These are phyloP conservation scores for Typhlomys cinereus DNA, from an alignment of 2,113 vertebrate species.

Conservation along the genomic window DNA sequence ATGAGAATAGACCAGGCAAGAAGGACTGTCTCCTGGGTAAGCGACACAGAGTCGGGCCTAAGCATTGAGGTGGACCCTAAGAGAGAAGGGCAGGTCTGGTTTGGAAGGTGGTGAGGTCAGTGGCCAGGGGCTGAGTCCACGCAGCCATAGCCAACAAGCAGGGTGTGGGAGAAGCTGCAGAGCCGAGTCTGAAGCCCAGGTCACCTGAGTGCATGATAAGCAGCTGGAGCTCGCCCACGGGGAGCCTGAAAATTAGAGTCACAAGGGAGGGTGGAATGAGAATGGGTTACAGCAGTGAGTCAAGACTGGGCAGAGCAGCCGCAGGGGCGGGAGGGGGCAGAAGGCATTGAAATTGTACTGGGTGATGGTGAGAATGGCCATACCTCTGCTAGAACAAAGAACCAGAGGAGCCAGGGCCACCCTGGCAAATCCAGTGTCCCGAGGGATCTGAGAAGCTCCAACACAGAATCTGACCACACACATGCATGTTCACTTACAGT, in stretches of 20 bases:
- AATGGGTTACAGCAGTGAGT: neutral
- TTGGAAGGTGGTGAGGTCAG: neutral
- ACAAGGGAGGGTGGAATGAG: neutral
- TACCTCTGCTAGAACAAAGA: neutral
- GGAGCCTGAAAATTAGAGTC: neutral
- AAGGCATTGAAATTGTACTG: neutral
- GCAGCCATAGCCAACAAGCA: neutral
- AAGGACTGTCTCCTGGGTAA: neutral
- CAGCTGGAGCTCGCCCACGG: neutral
- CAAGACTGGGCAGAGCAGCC: neutral
- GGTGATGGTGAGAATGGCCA: neutral
- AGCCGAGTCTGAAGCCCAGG: neutral
- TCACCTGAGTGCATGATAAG: neutral
- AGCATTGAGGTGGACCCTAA: neutral
- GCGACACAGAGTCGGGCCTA: neutral
- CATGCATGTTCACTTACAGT: neutral
- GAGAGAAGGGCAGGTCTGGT: neutral
- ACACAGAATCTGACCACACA: neutral
- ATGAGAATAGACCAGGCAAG: no score
- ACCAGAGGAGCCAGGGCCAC: no score
- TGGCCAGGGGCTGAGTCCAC: no score
- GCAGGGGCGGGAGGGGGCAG: neutral
- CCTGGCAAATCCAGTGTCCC: neutral
- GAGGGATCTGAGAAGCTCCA: neutral
- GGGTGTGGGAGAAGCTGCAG: neutral